Base-by-base conservation (phyloP, 2,888 invertebrate genomes). In the Cosmopolites sordidus region DNA sequence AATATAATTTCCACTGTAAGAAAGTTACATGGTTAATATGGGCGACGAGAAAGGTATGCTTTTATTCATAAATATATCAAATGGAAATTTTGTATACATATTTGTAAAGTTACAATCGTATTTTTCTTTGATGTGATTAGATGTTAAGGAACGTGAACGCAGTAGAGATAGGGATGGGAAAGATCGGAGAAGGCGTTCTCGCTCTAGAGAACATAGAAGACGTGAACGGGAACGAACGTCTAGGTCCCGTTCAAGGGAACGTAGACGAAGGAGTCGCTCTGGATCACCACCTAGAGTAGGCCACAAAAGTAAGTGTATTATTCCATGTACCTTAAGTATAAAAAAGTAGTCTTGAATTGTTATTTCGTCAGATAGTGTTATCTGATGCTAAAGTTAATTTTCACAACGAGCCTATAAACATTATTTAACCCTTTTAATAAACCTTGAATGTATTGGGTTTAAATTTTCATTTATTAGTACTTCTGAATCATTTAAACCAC, bases 41-140 rank as follows among this genome's bases (percentile, higher is more conserved):
- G 79, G 79, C 22, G 79, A 79, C 73, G 79, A 79, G 56, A 79
- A 79, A 77, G 79, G 79, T 79, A 70, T 62, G 62, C 11, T 16
- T 72, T 9, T 17, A 9, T 43, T 18, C 12, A 18, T 15, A 17
- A 22, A n/a, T n/a, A n/a, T n/a, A n/a, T n/a, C n/a, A n/a, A n/a
- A n/a, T n/a, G n/a, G n/a, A n/a, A n/a, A n/a, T n/a, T n/a, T n/a
- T n/a, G n/a, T n/a, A n/a, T n/a, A n/a, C 6, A 39, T 12, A 39
- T n/a, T 39, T 14, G 39, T 12, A 39, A 39, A 12, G 8, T n/a
- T n/a, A n/a, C n/a, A n/a, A n/a, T n/a, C n/a, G n/a, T n/a, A n/a
- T n/a, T n/a, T n/a, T 44, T 8, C 33, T 42, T 16, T 48, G 14
- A 12, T 12, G 4, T 12, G 4, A 9, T 16, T 38, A 61, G 62